phyloP scores from a whole-genome alignment of 2,797 vertebrate genomes.

The Sardinella longiceps region DNA sequence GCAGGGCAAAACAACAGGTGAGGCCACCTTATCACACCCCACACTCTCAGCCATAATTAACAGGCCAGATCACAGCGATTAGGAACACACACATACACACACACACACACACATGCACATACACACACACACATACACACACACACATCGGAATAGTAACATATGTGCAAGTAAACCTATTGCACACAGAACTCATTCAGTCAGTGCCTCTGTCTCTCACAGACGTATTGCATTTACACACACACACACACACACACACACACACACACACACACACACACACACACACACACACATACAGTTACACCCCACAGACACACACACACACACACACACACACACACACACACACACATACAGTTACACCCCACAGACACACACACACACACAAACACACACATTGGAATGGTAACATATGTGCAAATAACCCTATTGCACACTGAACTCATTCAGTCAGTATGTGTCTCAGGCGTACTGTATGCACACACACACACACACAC shows the following conservation, averaged over 20 bases:
- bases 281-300: conserved; percentile 16
- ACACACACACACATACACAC: neutral
- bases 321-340: conserved; percentile 40
- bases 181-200: too few relatives aligned
- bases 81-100: conserved; percentile 44
- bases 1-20: conserved; percentile 58
- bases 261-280: neutral
- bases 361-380: conserved; percentile 15
- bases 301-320: too few relatives aligned
- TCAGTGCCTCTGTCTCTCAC: neutral
- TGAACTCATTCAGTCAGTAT: neutral
- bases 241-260: neutral
- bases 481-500: neutral
- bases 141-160: neutral
- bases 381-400: neutral
- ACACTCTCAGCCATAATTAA: conserved; percentile 67
- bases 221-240: neutral
- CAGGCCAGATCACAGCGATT: conserved; percentile 64
- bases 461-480: neutral
- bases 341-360: conserved; percentile 41
- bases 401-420: neutral
- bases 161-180: neutral
- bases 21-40: conserved; percentile 68
- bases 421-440: too few relatives aligned
- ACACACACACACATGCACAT: conserved; percentile 27